These are phyloP conservation scores for Hippocampus barbouri DNA, from an alignment of 2,113 vertebrate genomes.

Conservation along the genomic window DNA sequence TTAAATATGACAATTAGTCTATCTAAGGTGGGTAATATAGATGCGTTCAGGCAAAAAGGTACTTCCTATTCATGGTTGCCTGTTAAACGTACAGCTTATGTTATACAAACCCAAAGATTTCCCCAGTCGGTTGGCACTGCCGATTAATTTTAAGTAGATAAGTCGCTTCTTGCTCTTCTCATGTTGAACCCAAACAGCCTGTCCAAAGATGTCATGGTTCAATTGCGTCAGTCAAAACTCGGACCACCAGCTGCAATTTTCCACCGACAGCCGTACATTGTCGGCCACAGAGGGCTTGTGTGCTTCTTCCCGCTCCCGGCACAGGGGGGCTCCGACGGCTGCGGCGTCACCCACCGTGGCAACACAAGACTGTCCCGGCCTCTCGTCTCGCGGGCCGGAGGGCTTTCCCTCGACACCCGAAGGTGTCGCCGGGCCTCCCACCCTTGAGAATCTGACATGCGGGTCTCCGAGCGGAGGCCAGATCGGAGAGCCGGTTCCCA, in stretches of 20 bases:
- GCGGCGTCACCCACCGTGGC: background rate
- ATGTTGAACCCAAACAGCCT: constrained; percentile 3
- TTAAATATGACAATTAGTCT: background rate
- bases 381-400: constrained; percentile 18
- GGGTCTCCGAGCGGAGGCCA: constrained; percentile 33
- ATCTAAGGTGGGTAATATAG: background rate
- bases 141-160: background rate
- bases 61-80: background rate
- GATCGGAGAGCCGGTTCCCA: constrained; percentile 40
- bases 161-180: background rate
- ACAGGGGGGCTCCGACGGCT: constrained; percentile 10
- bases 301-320: constrained; percentile 12
- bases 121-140: background rate
- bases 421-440: constrained; percentile 41
- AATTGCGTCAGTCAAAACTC: constrained; percentile 45
- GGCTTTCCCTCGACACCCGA: constrained; percentile 53
- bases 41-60: background rate
- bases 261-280: constrained; percentile 24
- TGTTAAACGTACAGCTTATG: constrained; percentile 5
- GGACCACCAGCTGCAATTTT: constrained; percentile 22
- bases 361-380: constrained; percentile 29
- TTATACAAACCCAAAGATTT: constrained; percentile 4
- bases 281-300: constrained; percentile 10
- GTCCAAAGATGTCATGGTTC: constrained; percentile 68
- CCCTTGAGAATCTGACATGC: constrained; percentile 60